Base-by-base conservation (phyloP, 2,113 vertebrate genomes). In the Atlantisia rogersi region DNA sequence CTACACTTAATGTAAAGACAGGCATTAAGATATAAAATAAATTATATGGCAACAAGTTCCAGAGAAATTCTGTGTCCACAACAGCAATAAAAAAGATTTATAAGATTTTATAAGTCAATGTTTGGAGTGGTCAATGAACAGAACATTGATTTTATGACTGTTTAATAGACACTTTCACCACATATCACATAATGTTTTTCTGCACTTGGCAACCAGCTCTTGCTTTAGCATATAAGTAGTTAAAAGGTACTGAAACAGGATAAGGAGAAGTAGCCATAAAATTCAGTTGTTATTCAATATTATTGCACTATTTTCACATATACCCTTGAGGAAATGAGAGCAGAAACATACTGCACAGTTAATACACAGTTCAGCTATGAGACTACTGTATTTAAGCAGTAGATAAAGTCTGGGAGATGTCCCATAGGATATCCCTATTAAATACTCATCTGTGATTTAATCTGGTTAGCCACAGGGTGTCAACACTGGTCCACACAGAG, bases 401-500 rank as follows among this genome's bases (percentile, higher is more conserved):
- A 92, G 90, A 88, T 50, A 25, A 88, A 88, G 44, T 50, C 64
- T 74, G 44, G 70, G 88, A 95, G 82, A 93, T 42, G 29, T 71
- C 76, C 77, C 89, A 35, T n/a, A 96, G 92, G 92, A 87, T 12
- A 86, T 40, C 63, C 48, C 37, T 46, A 35, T 46, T 77, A 91
- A 92, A 94, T 46, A 44, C 68, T 89, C 74, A 55, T 82, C 95
- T 87, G 63, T 80, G 70, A 92, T 68, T 40, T 58, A 87, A 96
- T 91, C 77, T 82, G 42, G 80, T 50, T 95, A 95, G 85, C 95
- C 89, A 80, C 71, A 83, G 92, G 77, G 92, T 95, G 73, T 96
- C 92, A 87, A 93, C 88, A 62, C 78, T 58, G 69, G 88, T 95
- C 92, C 96, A 89, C 58, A 59, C 25, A 74, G 78, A 95, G 71